Evolutionary conservation across 2,888 invertebrate species (phyloP).

Genomic region (Cheilosia scutellata): DNA sequence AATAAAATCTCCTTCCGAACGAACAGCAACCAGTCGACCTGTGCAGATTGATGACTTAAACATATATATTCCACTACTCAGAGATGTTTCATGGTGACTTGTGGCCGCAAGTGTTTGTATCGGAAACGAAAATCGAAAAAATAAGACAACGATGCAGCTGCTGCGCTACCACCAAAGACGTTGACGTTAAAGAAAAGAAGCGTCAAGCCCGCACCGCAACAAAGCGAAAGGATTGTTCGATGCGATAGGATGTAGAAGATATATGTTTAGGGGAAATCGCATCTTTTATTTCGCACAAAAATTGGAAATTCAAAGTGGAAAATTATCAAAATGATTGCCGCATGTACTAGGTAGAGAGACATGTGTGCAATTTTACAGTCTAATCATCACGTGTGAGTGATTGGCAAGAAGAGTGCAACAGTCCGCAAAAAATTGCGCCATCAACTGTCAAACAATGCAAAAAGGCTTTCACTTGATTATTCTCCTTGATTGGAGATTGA

Average conservation of each 20-base stretch:
- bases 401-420: constrained; percentile 36
- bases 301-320: constrained; percentile 37
- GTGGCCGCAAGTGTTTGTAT: constrained; percentile 18
- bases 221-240: constrained; percentile 52
- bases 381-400: constrained; percentile 61
- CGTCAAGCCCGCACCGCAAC: constrained; percentile 25
- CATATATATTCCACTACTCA: constrained; percentile 28
- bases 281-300: constrained; percentile 8
- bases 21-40: constrained; percentile 27
- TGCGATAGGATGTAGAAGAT: constrained; percentile 53
- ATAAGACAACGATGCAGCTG: constrained; percentile 16
- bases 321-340: constrained; percentile 50
- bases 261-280: constrained; percentile 43
- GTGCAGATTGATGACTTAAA: constrained; percentile 55
- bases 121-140: not conserved
- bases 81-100: not conserved
- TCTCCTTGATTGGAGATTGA: constrained; percentile 63
- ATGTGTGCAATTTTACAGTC: constrained; percentile 49
- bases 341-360: constrained; percentile 9
- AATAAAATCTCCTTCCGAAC: constrained; percentile 19
- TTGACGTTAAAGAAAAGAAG: constrained; percentile 14
- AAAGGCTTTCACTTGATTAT: constrained; percentile 68
- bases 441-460: constrained; percentile 67
- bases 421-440: constrained; percentile 12
- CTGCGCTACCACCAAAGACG: constrained; percentile 39